Base-by-base conservation (phyloP, 2,797 vertebrate genomes). In the Coracias cyanogaster region DNA sequence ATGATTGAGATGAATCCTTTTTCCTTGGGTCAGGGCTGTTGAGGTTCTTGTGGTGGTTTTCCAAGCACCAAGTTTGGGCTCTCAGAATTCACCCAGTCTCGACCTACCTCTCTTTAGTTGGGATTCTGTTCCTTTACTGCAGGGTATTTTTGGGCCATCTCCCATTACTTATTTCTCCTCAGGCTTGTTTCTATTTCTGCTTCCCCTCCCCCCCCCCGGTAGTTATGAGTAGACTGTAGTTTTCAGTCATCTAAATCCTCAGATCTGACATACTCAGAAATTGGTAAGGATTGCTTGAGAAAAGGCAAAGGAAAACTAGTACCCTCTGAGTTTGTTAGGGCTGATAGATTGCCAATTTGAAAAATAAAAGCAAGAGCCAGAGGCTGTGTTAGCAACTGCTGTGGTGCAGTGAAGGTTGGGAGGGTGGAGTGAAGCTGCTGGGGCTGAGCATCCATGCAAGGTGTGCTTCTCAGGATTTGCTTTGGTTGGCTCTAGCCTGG, bases 401-500 rank as follows among this genome's bases (percentile, higher is more conserved):
- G 39, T 52, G 48, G 17, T 51, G 21, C 7, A 5, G 3, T 57
- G 35, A 37, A 45, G 52, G 31, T 4, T 66, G 33, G 21, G 57
- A 82, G 28, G 2, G 3, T 1, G 2, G 45, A 83, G 28, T 20
- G 39, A 67, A 45, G n/a, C 45, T 29, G 10, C 69, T 28, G 24
- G 20, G 15, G 28, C 58, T 33, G 33, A 58, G n/a, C n/a, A 18
- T 35, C 58, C 11, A 5, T 0, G 1, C 49, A 55, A 35, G 15
- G 15, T 0, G 5, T 1, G 1, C 37, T 35, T 78, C 26, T 22
- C 12, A 35, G 29, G 12, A 37, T 65, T 61, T 52, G 24, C 24
- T 60, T 86, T 67, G 19, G 7, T 64, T 54, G 43, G 29, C 45
- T 67, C 25, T 80, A n/a, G 12, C 26, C 21, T 66, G 26, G n/a